Evolutionary conservation across 2,888 invertebrate species (phyloP), one percentile per base, ranked within the genome.

Genomic region (Acronicta psi): DNA sequence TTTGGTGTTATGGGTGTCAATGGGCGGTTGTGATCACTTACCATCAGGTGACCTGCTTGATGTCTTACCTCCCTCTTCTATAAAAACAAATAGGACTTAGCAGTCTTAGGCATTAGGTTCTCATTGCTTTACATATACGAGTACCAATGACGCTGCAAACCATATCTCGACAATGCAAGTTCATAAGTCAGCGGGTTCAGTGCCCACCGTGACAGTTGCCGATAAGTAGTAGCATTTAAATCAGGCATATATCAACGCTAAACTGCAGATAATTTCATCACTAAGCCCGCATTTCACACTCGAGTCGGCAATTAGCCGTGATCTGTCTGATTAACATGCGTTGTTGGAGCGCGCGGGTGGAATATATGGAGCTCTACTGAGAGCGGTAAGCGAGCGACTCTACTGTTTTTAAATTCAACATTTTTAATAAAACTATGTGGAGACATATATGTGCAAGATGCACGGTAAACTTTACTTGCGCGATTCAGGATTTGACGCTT

Each of bases 241-340:
- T 85, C 77, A 82, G 75, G 77, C 79, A 85, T 88, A 73, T 67
- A 88, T 91, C 88, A 88, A 76, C 80, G 83, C 85, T 87, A 85
- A 89, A 89, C 84, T 89, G 88, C 88, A 88, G 90, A 92, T 92
- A 91, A 92, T 92, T 92, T 91, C 84, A 89, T 90, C 88, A 87
- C 88, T 90, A 89, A 91, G 88, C 91, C 92, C 91, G 92, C 91
- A 91, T 91, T 91, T 91, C 92, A 89, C 91, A 91, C 91, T 91
- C 84, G 84, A 89, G 81, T 88, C 87, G 84, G 89, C 92, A 93
- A 93, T 93, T 91, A 92, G 85, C 85, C 82, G 86, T 87, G 90
- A 91, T 91, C 89, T 87, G 85, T 82, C 91, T 90, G 91, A 91
- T 91, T 91, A 91, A 89, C 92, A 91, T 90, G 90, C 90, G 91